phyloP scores from a whole-genome alignment of 2,113 vertebrate species.

The Circaetus gallicus region DNA sequence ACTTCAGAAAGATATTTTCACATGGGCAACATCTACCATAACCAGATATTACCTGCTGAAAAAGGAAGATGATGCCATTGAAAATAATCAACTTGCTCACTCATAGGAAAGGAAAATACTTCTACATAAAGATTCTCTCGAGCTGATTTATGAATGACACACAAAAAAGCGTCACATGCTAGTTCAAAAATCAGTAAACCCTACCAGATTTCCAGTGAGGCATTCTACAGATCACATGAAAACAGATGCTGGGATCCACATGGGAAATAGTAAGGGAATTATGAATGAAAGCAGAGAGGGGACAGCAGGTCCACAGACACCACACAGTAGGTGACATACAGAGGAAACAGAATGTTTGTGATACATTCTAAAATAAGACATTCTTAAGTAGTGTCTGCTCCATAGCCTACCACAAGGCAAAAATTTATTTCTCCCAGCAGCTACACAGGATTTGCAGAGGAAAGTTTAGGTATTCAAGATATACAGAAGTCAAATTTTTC shows the following conservation, averaged over 20 bases:
- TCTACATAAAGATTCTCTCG: background rate
- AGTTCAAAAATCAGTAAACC: background rate
- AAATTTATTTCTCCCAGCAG: background rate
- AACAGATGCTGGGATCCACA: background rate
- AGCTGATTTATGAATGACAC: background rate
- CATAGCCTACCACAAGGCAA: background rate
- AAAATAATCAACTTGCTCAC: background rate
- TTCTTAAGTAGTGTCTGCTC: background rate
- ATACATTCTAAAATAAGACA: background rate
- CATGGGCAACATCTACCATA: background rate
- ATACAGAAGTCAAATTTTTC: background rate
- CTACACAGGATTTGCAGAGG: background rate
- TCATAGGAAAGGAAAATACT: background rate
- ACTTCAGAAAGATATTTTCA: background rate
- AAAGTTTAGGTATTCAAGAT: background rate
- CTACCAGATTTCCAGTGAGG: background rate
- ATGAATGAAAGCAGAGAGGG: background rate
- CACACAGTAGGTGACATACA: background rate
- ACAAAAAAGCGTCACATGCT: fast-evolving
- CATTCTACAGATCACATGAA: background rate
- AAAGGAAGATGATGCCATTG: background rate
- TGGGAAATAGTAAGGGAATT: background rate
- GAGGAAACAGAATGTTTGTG: background rate
- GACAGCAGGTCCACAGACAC: background rate
- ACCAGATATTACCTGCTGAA: background rate